Evolutionary conservation across 2,888 invertebrate genomes (phyloP).

Genomic region (Lingula anatina): DNA sequence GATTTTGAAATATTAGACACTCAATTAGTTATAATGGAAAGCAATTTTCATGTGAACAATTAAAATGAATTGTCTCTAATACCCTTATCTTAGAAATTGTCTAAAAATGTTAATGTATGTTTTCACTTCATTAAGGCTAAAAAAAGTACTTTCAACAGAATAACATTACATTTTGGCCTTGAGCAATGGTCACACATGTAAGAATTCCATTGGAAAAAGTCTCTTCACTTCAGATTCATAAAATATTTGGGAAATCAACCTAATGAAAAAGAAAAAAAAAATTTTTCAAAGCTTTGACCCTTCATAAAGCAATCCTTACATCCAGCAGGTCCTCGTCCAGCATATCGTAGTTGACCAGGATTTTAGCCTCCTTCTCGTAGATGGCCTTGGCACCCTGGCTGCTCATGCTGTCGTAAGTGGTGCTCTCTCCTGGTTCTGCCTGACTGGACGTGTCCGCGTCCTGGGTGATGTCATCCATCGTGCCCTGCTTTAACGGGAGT

Average conservation of each 20-base stretch:
- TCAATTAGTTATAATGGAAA: neutral
- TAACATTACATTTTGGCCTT: no score
- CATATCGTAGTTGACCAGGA: slow-evolving; percentile 76
- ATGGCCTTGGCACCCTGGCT: slow-evolving; percentile 51
- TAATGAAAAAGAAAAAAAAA: no score
- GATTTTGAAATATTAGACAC: neutral
- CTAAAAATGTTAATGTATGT: no score
- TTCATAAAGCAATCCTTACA: slow-evolving; percentile 26
- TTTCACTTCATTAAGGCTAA: no score
- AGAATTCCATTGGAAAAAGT: no score
- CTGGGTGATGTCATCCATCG: slow-evolving; percentile 85
- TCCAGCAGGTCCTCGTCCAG: slow-evolving; percentile 76
- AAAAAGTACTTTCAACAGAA: no score
- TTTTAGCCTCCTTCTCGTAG: slow-evolving; percentile 60
- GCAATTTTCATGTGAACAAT: no score
- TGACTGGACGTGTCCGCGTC: slow-evolving; percentile 50
- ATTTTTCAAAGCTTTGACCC: neutral
- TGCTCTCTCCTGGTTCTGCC: slow-evolving; percentile 15
- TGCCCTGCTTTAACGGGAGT: slow-evolving; percentile 83
- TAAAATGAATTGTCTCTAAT: no score
- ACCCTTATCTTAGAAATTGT: no score
- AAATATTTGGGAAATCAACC: no score
- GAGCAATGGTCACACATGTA: no score
- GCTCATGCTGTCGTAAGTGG: slow-evolving; percentile 33
- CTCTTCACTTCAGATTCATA: no score